These are phyloP conservation scores for Podotricha telesiphe DNA, from an alignment of 2,888 invertebrate genomes.

Conservation along the genomic window DNA sequence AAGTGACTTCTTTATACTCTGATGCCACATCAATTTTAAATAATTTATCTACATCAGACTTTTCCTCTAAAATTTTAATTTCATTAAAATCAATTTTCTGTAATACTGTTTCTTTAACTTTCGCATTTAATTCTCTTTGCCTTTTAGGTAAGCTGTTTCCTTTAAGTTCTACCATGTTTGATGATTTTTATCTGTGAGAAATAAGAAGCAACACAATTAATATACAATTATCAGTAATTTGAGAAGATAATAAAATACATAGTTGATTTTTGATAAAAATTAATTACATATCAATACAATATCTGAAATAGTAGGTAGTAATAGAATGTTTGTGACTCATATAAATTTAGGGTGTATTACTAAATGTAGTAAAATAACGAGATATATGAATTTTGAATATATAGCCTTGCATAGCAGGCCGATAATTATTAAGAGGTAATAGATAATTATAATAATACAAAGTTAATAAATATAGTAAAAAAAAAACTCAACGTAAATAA, in stretches of 20 bases:
- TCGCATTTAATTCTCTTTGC: slow-evolving; percentile 46
- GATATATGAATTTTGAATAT: no score
- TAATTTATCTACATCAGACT: slow-evolving; percentile 60
- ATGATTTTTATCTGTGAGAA: background rate
- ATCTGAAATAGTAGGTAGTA: no score
- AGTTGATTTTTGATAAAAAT: background rate
- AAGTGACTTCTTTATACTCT: slow-evolving; percentile 58
- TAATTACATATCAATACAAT: background rate
- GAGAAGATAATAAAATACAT: no score
- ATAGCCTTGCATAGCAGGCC: no score
- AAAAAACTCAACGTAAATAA: no score
- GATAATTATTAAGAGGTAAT: no score
- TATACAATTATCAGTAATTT: background rate
- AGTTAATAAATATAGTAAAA: no score
- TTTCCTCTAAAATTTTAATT: slow-evolving; percentile 49
- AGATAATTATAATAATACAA: no score
- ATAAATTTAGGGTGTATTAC: no score
- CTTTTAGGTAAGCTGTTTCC: slow-evolving; percentile 46
- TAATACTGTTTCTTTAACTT: slow-evolving; percentile 40
- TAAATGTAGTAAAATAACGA: no score
- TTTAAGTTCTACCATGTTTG: slow-evolving; percentile 41
- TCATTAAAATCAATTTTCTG: slow-evolving; percentile 48
- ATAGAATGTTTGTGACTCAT: no score
- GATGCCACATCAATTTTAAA: slow-evolving; percentile 69
- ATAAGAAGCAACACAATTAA: background rate